phyloP scores from a whole-genome alignment of 2,888 invertebrate species.

The Uloborus plumipes region DNA sequence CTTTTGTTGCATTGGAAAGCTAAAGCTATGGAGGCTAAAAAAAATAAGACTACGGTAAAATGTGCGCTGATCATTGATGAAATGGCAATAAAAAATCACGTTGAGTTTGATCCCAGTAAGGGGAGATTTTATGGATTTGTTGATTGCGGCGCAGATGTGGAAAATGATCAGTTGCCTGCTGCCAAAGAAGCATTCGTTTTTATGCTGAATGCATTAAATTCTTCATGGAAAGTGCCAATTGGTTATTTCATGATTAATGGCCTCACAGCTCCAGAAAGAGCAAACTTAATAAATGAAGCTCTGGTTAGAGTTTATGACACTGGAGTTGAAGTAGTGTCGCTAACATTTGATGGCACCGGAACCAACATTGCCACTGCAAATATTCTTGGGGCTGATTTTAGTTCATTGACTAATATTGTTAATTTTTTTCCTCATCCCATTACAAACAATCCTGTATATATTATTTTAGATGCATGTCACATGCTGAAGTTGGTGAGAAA shows the following conservation, averaged over 20 bases:
- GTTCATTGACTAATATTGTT: not conserved
- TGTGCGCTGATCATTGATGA: no score
- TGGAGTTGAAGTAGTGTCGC: no score
- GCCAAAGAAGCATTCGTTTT: not conserved
- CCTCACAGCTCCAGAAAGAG: not conserved
- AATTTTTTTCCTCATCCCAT: not conserved
- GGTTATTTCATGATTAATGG: not conserved
- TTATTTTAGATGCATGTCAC: not conserved
- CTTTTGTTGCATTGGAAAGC: no score
- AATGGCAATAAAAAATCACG: no score
- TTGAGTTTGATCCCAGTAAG: not conserved
- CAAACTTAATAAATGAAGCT: not conserved
- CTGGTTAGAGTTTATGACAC: not conserved
- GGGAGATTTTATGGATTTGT: not conserved
- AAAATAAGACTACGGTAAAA: no score
- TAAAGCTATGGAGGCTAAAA: no score
- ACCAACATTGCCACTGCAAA: not conserved
- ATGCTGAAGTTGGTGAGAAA: not conserved
- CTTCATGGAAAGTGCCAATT: not conserved
- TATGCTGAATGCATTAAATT: not conserved
- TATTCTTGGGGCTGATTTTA: not conserved
- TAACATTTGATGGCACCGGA: not conserved
- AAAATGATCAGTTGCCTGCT: not conserved
- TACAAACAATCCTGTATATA: not conserved
- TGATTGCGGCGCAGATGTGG: not conserved